Evolutionary conservation across 1,140 invertebrate genomes (phyloP).

Genomic region (Eumaeus atala): DNA sequence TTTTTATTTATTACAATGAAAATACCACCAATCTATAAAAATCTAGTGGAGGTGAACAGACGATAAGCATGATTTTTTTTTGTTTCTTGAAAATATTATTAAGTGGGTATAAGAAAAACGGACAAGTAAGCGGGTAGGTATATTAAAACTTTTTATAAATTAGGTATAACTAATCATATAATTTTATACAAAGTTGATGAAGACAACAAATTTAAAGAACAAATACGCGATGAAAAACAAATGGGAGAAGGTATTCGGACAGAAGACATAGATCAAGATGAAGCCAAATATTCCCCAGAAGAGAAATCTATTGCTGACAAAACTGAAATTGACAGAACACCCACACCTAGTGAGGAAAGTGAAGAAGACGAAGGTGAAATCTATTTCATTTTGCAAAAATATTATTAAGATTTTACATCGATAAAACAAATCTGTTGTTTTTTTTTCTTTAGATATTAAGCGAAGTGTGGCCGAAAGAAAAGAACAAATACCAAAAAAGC

Average conservation of each 20-base stretch:
- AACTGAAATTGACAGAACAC: slow-evolving; percentile 66
- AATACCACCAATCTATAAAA: too few species aligned
- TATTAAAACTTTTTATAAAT: slow-evolving; percentile 7
- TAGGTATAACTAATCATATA: slow-evolving; percentile 3
- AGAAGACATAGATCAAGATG: slow-evolving; percentile 76
- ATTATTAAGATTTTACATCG: not conserved
- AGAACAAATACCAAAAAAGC: slow-evolving; percentile 81
- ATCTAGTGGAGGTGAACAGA: too few species aligned
- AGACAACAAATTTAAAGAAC: slow-evolving; percentile 67
- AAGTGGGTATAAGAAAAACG: too few species aligned
- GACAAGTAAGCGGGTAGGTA: not conserved
- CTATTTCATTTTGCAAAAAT: slow-evolving; percentile 12
- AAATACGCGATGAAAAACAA: slow-evolving; percentile 55
- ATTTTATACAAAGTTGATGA: slow-evolving; percentile 50
- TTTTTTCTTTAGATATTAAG: slow-evolving; percentile 66
- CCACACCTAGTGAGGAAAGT: slow-evolving; percentile 76
- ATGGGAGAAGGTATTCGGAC: slow-evolving; percentile 44
- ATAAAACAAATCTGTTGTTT: not conserved
- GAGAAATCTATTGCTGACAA: slow-evolving; percentile 79
- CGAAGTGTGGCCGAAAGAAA: slow-evolving; percentile 80
- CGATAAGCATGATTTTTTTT: too few species aligned
- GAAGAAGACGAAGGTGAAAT: slow-evolving; percentile 76
- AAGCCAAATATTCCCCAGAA: slow-evolving; percentile 83
- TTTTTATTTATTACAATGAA: too few species aligned
- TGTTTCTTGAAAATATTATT: too few species aligned